Evolutionary conservation across 2,888 invertebrate species (phyloP), one percentile per base, ranked within the genome.

Genomic region (Scaptomyza flava): DNA sequence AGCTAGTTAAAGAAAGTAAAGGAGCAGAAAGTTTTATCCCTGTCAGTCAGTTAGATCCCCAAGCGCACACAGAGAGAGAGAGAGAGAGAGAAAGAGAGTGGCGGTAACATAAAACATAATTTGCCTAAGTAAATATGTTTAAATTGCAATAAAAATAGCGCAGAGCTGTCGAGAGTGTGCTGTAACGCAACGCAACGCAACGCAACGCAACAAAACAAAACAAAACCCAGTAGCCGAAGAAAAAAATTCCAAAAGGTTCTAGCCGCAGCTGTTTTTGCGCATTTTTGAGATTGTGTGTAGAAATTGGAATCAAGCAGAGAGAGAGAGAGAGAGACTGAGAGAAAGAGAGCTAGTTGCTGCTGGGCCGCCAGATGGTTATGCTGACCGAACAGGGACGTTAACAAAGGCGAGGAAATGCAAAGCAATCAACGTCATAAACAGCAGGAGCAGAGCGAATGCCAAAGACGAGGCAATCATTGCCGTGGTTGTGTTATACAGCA

Each of bases 371-470:
- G 57, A 30, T 47, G 82, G 58, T 51, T 59, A 61, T 31, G 45
- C 65, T 65, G 59, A 60, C 60, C 64, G 45, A 64, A 46, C 17
- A 6, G 27, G n/a, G 11, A 14, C 14, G 27, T 7, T 36, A 14
- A 73, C 61, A 81, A 64, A 74, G 64, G 62, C 67, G 59, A 66
- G 88, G 88, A 79, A 74, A 83, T 87, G 83, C 83, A 72, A 83
- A 85, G 88, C 77, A 87, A 82, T 81, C 82, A 82, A 79, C 82
- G 73, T 82, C 79, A 79, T 79, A 79, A 81, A 53, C 20, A 60
- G 31, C 45, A 64, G 41, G 14, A 57, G 34, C 48, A 50, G n/a
- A 56, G 31, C 50, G 42, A 38, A 30, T 43, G 45, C 34, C 53
- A 45, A 50, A 57, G 61, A 65, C 51, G 61, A 65, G 43, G 62